Conservation (phyloP, 2,797 vertebrate genomes). For the Hapalemur alaotrensis region DNA sequence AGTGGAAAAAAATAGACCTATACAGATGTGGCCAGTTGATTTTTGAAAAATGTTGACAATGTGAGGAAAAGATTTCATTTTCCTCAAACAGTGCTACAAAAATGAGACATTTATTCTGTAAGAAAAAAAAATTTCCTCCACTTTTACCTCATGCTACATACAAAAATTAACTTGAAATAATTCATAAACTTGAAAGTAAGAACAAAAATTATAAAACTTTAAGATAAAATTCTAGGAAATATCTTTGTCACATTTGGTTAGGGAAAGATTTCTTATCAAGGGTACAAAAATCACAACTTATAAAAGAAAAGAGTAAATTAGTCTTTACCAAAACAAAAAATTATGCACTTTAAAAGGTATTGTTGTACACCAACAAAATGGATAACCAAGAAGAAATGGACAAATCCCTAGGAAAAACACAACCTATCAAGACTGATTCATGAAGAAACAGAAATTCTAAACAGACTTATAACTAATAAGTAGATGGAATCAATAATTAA, state of each 20-base stretch:
- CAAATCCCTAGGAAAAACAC: neutral
- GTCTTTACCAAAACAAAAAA: neutral
- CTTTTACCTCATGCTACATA: neutral
- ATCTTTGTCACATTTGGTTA: neutral
- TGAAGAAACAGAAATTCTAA: neutral
- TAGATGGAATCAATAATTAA: neutral
- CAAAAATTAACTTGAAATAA: neutral
- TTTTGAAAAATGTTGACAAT: neutral
- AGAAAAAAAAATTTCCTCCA: neutral
- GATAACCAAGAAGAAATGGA: neutral
- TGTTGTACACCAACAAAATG: neutral
- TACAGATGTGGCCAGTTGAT: neutral
- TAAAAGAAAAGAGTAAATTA: neutral
- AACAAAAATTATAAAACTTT: neutral
- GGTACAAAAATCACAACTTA: neutral
- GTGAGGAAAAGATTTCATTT: neutral
- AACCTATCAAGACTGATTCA: neutral
- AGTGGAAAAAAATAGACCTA: neutral
- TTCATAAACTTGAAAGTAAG: neutral
- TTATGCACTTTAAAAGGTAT: neutral
- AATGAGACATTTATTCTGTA: neutral
- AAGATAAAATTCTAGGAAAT: neutral
- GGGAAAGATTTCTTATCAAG: neutral
- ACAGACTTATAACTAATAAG: neutral
- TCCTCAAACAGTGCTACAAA: neutral